Evolutionary conservation across 2,797 vertebrate species (phyloP).

Genomic region (Gouania willdenowi): DNA sequence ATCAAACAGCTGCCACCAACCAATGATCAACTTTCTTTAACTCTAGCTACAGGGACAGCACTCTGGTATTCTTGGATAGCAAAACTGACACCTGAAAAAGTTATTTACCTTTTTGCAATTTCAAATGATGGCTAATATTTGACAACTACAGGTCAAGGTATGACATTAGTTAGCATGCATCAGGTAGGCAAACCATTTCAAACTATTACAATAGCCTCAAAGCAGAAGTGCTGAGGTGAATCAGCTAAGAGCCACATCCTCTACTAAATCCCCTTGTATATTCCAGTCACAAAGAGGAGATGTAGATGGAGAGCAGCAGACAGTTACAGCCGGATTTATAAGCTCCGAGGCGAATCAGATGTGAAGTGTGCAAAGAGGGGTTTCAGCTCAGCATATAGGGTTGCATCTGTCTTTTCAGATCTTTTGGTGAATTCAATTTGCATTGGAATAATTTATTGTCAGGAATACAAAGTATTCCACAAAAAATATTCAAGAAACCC

Average conservation of each 20-base stretch:
- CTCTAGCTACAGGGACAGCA: too few species aligned
- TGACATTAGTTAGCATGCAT: background rate
- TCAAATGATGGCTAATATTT: too few species aligned
- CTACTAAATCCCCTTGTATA: conserved; percentile 3
- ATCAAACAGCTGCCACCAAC: too few species aligned
- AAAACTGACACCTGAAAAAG: too few species aligned
- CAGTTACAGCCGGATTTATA: conserved; percentile 15
- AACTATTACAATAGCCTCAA: background rate
- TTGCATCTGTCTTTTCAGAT: conserved; percentile 17
- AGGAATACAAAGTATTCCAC: conserved; percentile 13
- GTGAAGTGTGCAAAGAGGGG: conserved; percentile 17
- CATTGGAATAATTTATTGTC: conserved; percentile 10
- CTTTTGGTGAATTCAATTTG: conserved; percentile 7
- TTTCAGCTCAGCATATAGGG: conserved; percentile 4
- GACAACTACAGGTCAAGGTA: too few species aligned
- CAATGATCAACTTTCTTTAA: too few species aligned
- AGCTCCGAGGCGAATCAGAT: conserved; percentile 31
- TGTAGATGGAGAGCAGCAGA: conserved; percentile 18
- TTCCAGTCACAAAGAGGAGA: conserved; percentile 15
- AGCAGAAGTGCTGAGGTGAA: conserved; percentile 4
- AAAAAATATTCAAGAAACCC: conserved; percentile 1
- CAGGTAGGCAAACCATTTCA: background rate
- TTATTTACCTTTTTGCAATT: too few species aligned
- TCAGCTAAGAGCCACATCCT: background rate
- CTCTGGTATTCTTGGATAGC: too few species aligned